Base-by-base conservation (phyloP, 1,140 invertebrate genomes). In the Lepidurus couesii region DNA sequence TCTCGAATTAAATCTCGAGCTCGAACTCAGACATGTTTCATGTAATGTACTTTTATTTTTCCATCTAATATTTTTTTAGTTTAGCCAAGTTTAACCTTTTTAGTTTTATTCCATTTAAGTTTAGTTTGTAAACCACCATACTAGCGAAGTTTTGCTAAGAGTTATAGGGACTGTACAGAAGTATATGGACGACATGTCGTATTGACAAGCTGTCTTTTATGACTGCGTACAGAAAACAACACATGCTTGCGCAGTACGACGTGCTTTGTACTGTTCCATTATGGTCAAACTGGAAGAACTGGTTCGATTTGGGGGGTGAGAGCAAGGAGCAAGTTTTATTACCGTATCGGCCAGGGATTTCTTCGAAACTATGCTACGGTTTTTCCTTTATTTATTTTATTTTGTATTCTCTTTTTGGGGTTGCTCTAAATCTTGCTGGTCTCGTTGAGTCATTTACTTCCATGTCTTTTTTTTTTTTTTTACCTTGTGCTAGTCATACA, bases 201-300 rank as follows among this genome's bases (percentile, higher is more conserved):
- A 21, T 65, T 65, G n/a, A 65, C 53, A 65, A 65, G 53, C 53
- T 65, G 53, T 65, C 53, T 65, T 7, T n/a, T 65, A 65, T 65
- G 53, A 65, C 53, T 21, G 53, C 53, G 53, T 65, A 7, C 53
- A 16, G 53, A 21, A n/a, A 65, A 13, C 53, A 65, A 65, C 53
- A 65, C 4, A 34, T 34, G 34, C 34, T 34, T 34, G 21, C 21
- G n/a, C 16, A 65, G 21, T 21, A n/a, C 21, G 53, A n/a, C 53
- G 8, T 16, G 53, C 21, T 65, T 65, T 21, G 3, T 21, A 65
- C 53, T 65, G 21, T 65, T n/a, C 34, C 34, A 34, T 34, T 65
- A n/a, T 65, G 53, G 53, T 65, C 21, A 65, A 7, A 21, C 53
- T 21, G 21, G 16, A 65, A 65, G 53, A 65, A 65, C 53, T 65